A percentile compares a stretch with the other conserved stretches of the same genome.
Evolutionary conservation across 2,113 vertebrate genomes (phyloP).

Genomic region (Perca flavescens): DNA sequence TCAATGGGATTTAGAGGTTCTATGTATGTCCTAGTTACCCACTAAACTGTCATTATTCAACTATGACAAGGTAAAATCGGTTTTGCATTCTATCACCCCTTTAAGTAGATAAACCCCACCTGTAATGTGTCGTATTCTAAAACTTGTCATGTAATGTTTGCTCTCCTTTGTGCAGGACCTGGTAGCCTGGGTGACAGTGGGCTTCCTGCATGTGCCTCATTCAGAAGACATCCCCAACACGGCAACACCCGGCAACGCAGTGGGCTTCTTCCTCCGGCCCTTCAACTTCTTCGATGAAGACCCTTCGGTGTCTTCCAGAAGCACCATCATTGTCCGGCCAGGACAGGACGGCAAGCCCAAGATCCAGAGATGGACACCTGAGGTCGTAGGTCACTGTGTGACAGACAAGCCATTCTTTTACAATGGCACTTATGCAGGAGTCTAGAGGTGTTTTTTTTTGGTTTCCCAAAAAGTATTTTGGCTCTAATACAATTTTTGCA

Average conservation of each 20-base stretch:
- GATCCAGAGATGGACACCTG: constrained; percentile 86
- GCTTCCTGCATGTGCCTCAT: constrained; percentile 94
- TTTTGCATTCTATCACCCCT: too few species aligned
- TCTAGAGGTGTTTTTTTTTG: constrained; percentile 58
- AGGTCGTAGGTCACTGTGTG: constrained; percentile 80
- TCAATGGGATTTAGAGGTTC: too few species aligned
- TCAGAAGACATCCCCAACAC: constrained; percentile 95
- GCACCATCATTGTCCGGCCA: constrained; percentile 85
- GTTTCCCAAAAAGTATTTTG: background rate
- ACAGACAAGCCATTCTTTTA: constrained; percentile 85
- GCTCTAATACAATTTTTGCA: background rate
- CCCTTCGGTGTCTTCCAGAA: constrained; percentile 86
- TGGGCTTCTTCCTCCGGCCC: constrained; percentile 94
- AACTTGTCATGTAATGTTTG: constrained; percentile 33
- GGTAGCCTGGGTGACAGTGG: constrained; percentile 96
- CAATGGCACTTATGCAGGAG: constrained; percentile 86
- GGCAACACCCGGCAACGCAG: constrained; percentile 89
- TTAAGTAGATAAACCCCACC: background rate
- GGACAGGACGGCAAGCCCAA: constrained; percentile 52
- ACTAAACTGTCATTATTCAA: too few species aligned
- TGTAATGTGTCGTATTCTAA: constrained; percentile 18
- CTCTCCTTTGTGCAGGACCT: constrained; percentile 86
- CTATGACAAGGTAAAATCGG: too few species aligned
- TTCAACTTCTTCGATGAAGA: constrained; percentile 95
- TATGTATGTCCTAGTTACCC: too few species aligned